Evolutionary conservation across 53 echinoderm and acorn worm species (phyloP), one percentile per base, ranked within the genome.

Genomic region (Hippasteria phrygiana): DNA sequence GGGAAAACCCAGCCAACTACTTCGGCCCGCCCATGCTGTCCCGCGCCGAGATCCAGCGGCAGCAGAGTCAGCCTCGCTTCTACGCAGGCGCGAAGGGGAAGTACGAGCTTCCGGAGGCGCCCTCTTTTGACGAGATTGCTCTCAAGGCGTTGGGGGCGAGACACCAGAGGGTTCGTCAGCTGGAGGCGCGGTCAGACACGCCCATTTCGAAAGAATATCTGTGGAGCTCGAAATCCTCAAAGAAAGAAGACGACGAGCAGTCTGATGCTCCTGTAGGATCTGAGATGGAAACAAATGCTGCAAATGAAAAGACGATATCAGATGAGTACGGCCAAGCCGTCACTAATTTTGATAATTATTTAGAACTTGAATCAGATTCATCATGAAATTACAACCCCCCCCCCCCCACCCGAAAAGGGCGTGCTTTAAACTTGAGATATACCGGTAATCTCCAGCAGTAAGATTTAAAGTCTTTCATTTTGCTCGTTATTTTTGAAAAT

Each of bases 1-100:
- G 93, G 59, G 92, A 93, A 87, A 95, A 97, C 43, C 93, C 95
- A 1, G 95, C 95, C 34, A 97, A 95, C 71, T 97, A 97, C 75
- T 97, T 93, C 87, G 77, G 88, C 1, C 97, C 97, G 1, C 97
- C 97, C 16, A 77, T 95, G 18, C 89, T 93, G 87, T 90, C 97
- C 1, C 91, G 90, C 16, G 95, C 92, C 2, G 96, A 95, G 35
- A 91, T 93, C 42, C 54, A 75, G 47, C 78, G 93, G 7, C 94
- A 94, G 85, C 48, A 50, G 63, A 93, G 89, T 43, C 95, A 95
- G 63, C 96, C 96, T 39, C 75, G 96, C 48, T 96, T 96, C 87
- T 96, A 96, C 41, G 96, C 96, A 9, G 96, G 96, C n/a, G 82
- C 87, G 14, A 48, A 81, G 9, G 62, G 88, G 17, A 91, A 90